Evolutionary conservation across 2,888 invertebrate genomes (phyloP).

Genomic region (Lottia scabra): DNA sequence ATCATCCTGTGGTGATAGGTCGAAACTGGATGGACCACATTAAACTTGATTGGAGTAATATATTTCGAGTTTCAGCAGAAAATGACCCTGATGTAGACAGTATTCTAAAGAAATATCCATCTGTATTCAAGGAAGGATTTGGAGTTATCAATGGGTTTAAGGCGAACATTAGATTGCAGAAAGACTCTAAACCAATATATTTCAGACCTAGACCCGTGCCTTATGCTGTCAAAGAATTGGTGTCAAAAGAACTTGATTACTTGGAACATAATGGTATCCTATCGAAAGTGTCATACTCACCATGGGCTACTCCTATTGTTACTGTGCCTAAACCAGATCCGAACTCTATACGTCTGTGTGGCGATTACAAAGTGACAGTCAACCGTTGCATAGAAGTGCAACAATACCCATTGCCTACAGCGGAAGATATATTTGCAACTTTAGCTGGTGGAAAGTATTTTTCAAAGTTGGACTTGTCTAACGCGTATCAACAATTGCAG

Average conservation of each 20-base stretch:
- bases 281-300: no score
- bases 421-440: conserved; percentile 29
- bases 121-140: not conserved
- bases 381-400: conserved; percentile 24
- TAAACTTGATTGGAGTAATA: not conserved
- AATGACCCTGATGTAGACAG: not conserved
- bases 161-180: not conserved
- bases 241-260: conserved; percentile 5
- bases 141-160: not conserved
- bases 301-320: no score
- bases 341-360: no score
- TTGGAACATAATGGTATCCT: no score
- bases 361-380: conserved; percentile 28
- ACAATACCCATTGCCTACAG: conserved; percentile 29
- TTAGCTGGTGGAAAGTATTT: conserved; percentile 26
- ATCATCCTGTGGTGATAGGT: not conserved
- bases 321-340: no score
- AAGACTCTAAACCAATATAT: not conserved
- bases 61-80: not conserved
- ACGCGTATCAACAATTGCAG: conserved; percentile 37
- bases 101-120: not conserved
- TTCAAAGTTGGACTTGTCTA: conserved; percentile 35
- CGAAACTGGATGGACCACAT: not conserved
- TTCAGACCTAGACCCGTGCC: conserved; percentile 9
- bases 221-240: not conserved